Evolutionary conservation across 2,113 vertebrate genomes (phyloP).

Genomic region (Tenebrosternarchus preto): DNA sequence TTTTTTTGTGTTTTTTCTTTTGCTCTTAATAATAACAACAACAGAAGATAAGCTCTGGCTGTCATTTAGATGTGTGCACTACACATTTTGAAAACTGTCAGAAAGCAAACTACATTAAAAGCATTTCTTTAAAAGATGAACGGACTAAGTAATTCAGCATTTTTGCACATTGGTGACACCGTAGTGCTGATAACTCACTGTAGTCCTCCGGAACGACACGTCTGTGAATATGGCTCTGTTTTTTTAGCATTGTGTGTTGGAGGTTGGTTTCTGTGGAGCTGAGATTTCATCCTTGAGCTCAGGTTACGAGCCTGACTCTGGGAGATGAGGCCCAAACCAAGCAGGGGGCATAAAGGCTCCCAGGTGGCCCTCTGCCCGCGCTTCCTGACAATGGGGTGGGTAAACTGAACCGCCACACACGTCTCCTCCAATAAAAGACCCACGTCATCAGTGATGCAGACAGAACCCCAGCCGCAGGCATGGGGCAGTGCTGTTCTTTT

Average conservation of each 20-base stretch:
- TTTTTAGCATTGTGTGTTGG: constrained; percentile 1
- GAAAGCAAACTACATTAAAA: too few relatives aligned
- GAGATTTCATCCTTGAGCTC: constrained; percentile 41
- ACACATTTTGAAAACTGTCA: too few relatives aligned
- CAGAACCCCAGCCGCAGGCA: background rate
- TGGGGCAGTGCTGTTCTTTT: background rate
- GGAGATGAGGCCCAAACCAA: constrained; percentile 13
- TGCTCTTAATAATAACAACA: background rate
- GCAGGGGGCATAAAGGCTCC: constrained; percentile 1
- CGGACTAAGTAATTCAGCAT: background rate
- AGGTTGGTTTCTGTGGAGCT: constrained; percentile 26
- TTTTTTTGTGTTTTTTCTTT: background rate
- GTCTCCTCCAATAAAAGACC: constrained; percentile 33
- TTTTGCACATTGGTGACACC: background rate
- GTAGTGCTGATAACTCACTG: background rate
- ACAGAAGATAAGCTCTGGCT: background rate
- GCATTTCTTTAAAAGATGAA: too few relatives aligned
- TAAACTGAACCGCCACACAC: constrained; percentile 30
- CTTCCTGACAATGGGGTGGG: constrained; percentile 19
- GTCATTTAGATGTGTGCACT: background rate
- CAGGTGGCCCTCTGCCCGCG: constrained; percentile 23
- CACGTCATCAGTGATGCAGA: constrained; percentile 46
- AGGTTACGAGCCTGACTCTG: constrained; percentile 36
- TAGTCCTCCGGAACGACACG: background rate
- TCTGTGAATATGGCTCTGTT: constrained; percentile 9